Conservation (phyloP, 2,797 vertebrate species). For the Fundulus diaphanus region DNA sequence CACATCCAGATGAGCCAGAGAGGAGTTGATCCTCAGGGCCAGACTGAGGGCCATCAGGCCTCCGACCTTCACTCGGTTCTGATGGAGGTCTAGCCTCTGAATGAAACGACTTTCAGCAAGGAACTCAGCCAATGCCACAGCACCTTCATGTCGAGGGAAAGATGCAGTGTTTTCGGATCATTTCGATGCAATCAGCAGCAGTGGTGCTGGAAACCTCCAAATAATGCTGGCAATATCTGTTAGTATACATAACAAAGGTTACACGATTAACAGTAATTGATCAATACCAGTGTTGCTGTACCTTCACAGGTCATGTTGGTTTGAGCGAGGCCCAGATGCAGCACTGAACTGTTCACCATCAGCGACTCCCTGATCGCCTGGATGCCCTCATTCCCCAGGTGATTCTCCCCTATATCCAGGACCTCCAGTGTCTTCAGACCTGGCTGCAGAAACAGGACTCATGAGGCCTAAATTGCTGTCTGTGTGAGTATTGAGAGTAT, state of each 20-base stretch:
- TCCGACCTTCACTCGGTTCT: constrained; percentile 75
- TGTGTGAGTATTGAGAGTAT: neutral
- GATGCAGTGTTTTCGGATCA: neutral
- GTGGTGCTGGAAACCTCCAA: neutral
- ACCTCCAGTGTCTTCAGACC: constrained; percentile 72
- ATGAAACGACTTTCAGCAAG: constrained; percentile 76
- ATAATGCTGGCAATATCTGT: neutral
- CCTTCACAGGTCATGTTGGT: constrained; percentile 80
- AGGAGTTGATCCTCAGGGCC: constrained; percentile 79
- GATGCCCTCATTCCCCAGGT: constrained; percentile 75
- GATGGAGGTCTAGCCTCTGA: constrained; percentile 69
- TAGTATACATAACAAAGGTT: neutral
- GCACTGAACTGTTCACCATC: constrained; percentile 76
- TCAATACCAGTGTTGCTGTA: constrained; percentile 33
- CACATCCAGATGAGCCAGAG: constrained; percentile 71
- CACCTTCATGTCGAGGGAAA: constrained; percentile 61
- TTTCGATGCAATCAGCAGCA: neutral
- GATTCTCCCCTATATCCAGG: constrained; percentile 78
- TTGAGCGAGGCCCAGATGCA: constrained; percentile 70
- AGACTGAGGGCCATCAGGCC: constrained; percentile 82
- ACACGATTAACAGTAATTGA: neutral
- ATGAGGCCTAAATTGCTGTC: neutral
- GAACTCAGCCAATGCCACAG: constrained; percentile 80
- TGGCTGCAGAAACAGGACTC: constrained; percentile 65
- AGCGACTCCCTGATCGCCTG: constrained; percentile 76